A percentile compares a stretch with the other conserved stretches of the same genome.
phyloP scores from a whole-genome alignment of 2,113 vertebrate genomes.

The Tapirus terrestris region DNA sequence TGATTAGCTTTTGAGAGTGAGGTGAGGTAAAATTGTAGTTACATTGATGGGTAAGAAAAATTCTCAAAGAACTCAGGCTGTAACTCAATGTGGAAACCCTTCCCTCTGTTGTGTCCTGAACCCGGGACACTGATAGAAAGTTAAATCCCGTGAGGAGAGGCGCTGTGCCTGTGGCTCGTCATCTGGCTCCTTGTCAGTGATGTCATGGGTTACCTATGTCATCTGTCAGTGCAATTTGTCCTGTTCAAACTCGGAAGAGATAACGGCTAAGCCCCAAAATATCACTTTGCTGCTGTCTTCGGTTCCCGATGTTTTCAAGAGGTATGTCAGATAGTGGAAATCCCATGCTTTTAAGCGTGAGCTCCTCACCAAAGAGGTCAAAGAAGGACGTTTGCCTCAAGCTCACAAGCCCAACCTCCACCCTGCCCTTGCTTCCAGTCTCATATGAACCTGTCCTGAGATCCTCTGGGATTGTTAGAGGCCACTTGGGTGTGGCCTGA shows the following conservation, averaged over 20 bases:
- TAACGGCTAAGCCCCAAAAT: background rate
- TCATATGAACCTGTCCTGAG: background rate
- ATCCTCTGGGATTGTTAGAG: background rate
- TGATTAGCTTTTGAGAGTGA: background rate
- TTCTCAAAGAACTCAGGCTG: background rate
- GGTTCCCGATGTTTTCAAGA: background rate
- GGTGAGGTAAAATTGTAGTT: background rate
- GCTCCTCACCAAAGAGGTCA: background rate
- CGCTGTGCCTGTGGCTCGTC: background rate
- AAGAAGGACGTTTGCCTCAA: background rate
- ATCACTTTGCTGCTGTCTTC: background rate
- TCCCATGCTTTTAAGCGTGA: background rate
- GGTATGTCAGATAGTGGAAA: slow-evolving; percentile 26
- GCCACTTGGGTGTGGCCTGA: background rate
- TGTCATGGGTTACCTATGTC: background rate
- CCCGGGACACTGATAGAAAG: background rate
- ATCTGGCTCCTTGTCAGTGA: background rate
- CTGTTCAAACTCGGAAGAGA: background rate
- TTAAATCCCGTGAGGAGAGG: rapidly evolving
- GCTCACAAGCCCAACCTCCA: background rate
- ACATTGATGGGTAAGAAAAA: background rate
- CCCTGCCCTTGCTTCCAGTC: background rate
- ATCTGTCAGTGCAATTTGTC: background rate
- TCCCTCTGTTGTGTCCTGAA: background rate
- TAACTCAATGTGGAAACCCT: background rate